phyloP scores from a whole-genome alignment of 1,140 invertebrate genomes.

The Microplitis demolitor region DNA sequence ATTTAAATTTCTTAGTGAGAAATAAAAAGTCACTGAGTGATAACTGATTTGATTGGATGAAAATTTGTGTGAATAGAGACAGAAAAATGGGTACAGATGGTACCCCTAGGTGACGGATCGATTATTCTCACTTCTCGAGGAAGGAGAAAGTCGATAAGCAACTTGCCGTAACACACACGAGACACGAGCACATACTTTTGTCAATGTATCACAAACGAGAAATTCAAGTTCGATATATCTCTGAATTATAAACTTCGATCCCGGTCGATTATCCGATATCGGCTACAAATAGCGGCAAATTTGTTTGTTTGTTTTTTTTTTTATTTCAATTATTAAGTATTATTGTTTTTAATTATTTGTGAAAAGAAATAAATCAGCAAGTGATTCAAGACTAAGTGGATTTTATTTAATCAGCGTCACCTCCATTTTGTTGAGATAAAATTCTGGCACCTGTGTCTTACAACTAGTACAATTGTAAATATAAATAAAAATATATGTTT shows the following conservation, averaged over 20 bases:
- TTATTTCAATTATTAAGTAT: background rate
- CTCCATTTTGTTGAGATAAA: background rate
- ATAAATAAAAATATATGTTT: background rate
- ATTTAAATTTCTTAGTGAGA: too few relatives aligned
- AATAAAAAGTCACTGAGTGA: too few relatives aligned
- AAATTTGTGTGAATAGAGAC: too few relatives aligned
- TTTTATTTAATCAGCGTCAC: background rate
- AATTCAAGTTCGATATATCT: constrained; percentile 52
- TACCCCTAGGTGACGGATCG: too few relatives aligned
- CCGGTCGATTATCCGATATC: constrained; percentile 31
- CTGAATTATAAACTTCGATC: constrained; percentile 37
- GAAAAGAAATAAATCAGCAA: background rate
- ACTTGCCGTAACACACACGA: background rate
- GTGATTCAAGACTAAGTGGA: background rate
- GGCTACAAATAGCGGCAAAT: constrained; percentile 43
- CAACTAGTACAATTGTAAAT: background rate
- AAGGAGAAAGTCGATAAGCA: constrained; percentile 6
- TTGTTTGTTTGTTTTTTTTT: constrained; percentile 27
- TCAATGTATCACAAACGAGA: constrained; percentile 42
- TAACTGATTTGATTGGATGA: too few relatives aligned
- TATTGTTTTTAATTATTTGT: background rate
- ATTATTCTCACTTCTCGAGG: too few relatives aligned
- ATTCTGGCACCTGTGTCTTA: too few relatives aligned
- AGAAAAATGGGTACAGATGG: too few relatives aligned
- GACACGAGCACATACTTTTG: constrained; percentile 39